Evolutionary conservation across 2,888 invertebrate genomes (phyloP).

Genomic region (Harpalus rubripes): DNA sequence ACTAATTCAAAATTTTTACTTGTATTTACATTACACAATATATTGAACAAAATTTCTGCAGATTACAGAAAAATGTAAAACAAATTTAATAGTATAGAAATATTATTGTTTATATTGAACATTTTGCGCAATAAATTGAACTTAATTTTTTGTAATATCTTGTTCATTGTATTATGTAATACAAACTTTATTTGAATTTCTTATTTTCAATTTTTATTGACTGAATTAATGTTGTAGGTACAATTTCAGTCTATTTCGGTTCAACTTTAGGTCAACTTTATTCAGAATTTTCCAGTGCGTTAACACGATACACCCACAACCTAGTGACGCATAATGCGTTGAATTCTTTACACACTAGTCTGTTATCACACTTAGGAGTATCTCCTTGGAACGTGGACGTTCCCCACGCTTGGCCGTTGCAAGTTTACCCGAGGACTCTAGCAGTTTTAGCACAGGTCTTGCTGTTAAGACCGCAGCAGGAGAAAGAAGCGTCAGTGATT

Average conservation of each 20-base stretch:
- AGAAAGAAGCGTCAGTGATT: conserved; percentile 93
- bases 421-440: conserved; percentile 87
- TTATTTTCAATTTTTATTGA: not conserved
- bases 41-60: not conserved
- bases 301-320: conserved; percentile 90
- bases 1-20: conserved; percentile 57
- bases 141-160: too few relatives aligned
- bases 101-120: too few relatives aligned
- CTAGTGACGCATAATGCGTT: conserved; percentile 86
- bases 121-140: too few relatives aligned
- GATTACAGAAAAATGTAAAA: not conserved
- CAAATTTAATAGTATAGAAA: too few relatives aligned
- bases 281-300: conserved; percentile 86
- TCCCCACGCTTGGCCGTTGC: conserved; percentile 86
- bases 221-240: conserved; percentile 77
- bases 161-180: not conserved
- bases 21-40: conserved; percentile 63
- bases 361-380: conserved; percentile 87
- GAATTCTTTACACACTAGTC: conserved; percentile 84
- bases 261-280: conserved; percentile 85
- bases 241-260: conserved; percentile 87
- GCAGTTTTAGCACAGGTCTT: conserved; percentile 92
- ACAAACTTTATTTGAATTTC: not conserved
- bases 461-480: conserved; percentile 88
- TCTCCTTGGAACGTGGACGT: conserved; percentile 85